Evolutionary conservation across 2,888 invertebrate species (phyloP), one percentile per base, ranked within the genome.

Genomic region (Phorcus lineatus): DNA sequence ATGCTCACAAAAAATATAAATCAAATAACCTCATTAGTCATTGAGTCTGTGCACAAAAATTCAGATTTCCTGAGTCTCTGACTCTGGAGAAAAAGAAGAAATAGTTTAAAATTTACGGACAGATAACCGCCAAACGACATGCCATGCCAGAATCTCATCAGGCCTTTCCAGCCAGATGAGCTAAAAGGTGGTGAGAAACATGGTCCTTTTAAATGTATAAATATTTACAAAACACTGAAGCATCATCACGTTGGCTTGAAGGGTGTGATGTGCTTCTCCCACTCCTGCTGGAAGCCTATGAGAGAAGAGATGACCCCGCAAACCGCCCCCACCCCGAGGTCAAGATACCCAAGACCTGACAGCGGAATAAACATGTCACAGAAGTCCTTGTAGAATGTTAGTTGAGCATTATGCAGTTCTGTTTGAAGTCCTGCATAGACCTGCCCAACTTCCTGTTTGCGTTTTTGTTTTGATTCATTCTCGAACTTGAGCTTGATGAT

Each of bases 351-450:
- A 66, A 85, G 76, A 16, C 82, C 78, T 13, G 81, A 82, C 76
- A 85, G 57, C 0, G 85, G 85, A 55, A 85, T 83, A 52, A 83
- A 85, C 57, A 85, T 22, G 52, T 85, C 85, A 75, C 83, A 85
- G 67, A 85, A 78, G 52, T 85, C 85, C 6, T 83, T 78, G 78
- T 79, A 83, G 62, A 85, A 83, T 19, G 75, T 83, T 67, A 83
- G 47, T 57, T 81, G 74, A 19, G 74, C 57, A 2, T 40, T 54
- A 24, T 81, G 83, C 31, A 81, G 57, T 53, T 85, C 81, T 13
- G 55, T 77, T 79, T 82, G 53, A 22, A 78, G 13, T 36, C 28
- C 24, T 3, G 79, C 74, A 0, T n/a, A 74, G 22, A 47, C 52
- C 3, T 54, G 36, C n/a, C 19, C 54, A 2, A 17, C 19, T 31